phyloP scores from a whole-genome alignment of 30 jellyfish, hydroid and myxozoan genomes.

The Sanderia malayensis region DNA sequence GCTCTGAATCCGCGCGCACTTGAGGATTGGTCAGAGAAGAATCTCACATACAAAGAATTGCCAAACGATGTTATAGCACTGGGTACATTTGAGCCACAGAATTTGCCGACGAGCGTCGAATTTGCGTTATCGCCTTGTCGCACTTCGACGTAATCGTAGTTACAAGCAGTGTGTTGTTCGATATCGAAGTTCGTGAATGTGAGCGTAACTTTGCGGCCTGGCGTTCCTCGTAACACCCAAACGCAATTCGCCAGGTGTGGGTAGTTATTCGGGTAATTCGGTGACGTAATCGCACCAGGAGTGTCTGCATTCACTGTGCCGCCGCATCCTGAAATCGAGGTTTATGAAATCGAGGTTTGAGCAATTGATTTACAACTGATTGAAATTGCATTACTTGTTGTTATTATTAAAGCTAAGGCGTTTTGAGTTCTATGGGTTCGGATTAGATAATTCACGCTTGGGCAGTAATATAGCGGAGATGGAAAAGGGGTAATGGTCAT shows the following conservation, averaged over 20 bases:
- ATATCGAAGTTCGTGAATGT: constrained; percentile 61
- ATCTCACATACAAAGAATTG: constrained; percentile 52
- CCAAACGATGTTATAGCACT: constrained; percentile 58
- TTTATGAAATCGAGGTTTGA: too few relatives aligned
- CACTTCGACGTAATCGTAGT: constrained; percentile 71
- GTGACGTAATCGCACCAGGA: constrained; percentile 58
- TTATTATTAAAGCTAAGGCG: too few relatives aligned
- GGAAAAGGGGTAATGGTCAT: too few relatives aligned
- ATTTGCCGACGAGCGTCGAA: constrained; percentile 19
- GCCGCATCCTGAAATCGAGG: constrained; percentile 81
- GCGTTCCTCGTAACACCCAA: constrained; percentile 74
- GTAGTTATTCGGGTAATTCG: constrained; percentile 68
- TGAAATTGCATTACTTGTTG: too few relatives aligned
- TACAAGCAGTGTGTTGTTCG: constrained; percentile 42
- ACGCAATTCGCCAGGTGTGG: constrained; percentile 52
- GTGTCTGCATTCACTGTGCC: constrained; percentile 59
- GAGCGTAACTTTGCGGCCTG: constrained; percentile 66
- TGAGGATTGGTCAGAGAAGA: constrained; percentile 41
- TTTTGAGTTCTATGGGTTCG: too few relatives aligned
- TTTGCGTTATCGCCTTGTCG: constrained; percentile 47
- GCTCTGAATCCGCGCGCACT: constrained; percentile 75
- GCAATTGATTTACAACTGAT: too few relatives aligned
- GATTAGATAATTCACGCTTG: too few relatives aligned
- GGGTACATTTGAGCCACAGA: constrained; percentile 70
- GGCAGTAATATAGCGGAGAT: too few relatives aligned